phyloP scores from a whole-genome alignment of 2,113 vertebrate species.

The Poeciliopsis turrubarensis region DNA sequence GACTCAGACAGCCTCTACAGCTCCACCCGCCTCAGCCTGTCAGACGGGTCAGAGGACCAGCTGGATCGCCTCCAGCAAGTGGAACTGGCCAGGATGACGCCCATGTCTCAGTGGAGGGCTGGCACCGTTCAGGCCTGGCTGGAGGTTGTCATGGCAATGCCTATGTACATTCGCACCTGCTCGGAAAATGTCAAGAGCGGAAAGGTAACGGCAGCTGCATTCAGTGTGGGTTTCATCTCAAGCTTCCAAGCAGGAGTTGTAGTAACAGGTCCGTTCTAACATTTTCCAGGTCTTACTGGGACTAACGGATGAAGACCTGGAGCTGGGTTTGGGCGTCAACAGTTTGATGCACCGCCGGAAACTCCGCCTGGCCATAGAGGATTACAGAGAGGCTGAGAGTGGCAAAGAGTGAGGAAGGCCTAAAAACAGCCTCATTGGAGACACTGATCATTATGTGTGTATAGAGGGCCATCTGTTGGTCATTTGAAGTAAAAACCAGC shows the following conservation, averaged over 20 bases:
- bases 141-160: constrained; percentile 92
- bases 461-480: constrained; percentile 55
- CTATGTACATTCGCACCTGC: constrained; percentile 88
- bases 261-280: neutral
- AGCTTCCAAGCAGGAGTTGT: neutral
- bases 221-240: neutral
- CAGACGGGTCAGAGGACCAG: constrained; percentile 85
- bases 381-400: constrained; percentile 86
- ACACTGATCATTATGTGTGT: neutral
- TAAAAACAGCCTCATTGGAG: neutral
- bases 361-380: constrained; percentile 87
- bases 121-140: constrained; percentile 89
- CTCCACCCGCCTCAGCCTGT: constrained; percentile 81
- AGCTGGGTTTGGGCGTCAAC: constrained; percentile 83
- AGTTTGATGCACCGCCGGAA: constrained; percentile 88
- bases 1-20: constrained; percentile 85
- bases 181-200: constrained; percentile 88
- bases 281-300: constrained; percentile 83
- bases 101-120: constrained; percentile 89
- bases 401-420: constrained; percentile 82
- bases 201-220: constrained; percentile 74
- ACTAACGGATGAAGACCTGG: constrained; percentile 87
- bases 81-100: constrained; percentile 83
- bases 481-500: neutral
- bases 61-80: constrained; percentile 87